A percentile compares a stretch with the other conserved stretches of the same genome.
Evolutionary conservation across 2,113 vertebrate genomes (phyloP).

Genomic region (Bettongia penicillata): DNA sequence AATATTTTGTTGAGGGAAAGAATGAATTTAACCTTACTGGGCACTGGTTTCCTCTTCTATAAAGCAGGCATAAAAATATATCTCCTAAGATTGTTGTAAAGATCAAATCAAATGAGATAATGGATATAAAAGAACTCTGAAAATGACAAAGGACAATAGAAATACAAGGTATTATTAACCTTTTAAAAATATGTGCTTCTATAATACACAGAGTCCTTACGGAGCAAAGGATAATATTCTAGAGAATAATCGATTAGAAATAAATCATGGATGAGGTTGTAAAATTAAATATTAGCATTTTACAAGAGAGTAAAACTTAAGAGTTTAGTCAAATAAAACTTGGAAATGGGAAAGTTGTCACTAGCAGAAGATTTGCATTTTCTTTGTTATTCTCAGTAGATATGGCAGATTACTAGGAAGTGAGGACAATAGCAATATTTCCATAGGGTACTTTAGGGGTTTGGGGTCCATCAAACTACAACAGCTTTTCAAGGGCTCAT

Average conservation of each 20-base stretch:
- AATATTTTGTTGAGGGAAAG: too few relatives aligned
- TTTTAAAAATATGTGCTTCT: not conserved
- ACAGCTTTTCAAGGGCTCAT: not conserved
- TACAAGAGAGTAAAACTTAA: not conserved
- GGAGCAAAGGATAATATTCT: not conserved
- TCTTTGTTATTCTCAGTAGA: not conserved
- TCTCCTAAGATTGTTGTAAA: not conserved
- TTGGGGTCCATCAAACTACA: not conserved
- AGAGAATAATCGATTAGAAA: not conserved
- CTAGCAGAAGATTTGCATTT: constrained; percentile 33
- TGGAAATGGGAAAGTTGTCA: constrained; percentile 45
- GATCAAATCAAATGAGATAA: not conserved
- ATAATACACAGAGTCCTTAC: not conserved
- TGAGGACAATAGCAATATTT: not conserved
- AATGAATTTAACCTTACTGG: too few relatives aligned
- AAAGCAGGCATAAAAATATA: not conserved
- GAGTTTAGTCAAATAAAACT: constrained; percentile 19
- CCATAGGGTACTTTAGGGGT: not conserved
- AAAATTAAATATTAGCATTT: constrained; percentile 27
- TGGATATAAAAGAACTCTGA: not conserved
- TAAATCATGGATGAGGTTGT: not conserved
- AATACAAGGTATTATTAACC: not conserved
- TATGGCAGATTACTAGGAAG: not conserved
- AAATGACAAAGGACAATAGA: not conserved
- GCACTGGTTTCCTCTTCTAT: not conserved